Percentiles rank a stretch among this genome's conserved stretches.
These are phyloP conservation scores for Peromyscus nudipes DNA, from an alignment of 2,797 vertebrate genomes.

Conservation along the genomic window DNA sequence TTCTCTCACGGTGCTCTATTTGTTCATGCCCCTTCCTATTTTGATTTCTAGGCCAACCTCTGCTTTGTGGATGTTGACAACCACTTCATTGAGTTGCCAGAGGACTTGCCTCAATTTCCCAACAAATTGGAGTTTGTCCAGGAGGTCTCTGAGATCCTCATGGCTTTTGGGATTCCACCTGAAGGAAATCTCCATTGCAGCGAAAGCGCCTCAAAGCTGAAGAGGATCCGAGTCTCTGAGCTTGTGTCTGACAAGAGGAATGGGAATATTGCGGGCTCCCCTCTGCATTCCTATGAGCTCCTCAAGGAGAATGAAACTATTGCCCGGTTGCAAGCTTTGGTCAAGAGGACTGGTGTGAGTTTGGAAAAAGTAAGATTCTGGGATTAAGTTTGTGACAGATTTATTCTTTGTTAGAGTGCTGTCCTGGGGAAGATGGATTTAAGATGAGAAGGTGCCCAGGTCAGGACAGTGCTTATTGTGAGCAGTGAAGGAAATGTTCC, in stretches of 20 bases:
- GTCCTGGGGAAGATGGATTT: conserved; percentile 28
- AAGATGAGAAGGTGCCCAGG: conserved; percentile 24
- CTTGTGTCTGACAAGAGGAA: conserved; percentile 97
- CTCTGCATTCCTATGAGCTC: conserved; percentile 94
- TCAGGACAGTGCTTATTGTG: conserved; percentile 24
- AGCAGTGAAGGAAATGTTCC: neutral
- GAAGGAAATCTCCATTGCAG: conserved; percentile 95
- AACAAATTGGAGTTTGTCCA: conserved; percentile 99
- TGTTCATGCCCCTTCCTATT: conserved; percentile 69
- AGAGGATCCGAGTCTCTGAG: conserved; percentile 92
- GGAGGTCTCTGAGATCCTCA: conserved; percentile 97
- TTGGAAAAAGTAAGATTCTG: conserved; percentile 94
- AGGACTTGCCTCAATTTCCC: conserved; percentile 98
- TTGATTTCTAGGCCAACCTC: conserved; percentile 94
- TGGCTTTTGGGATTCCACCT: conserved; percentile 95
- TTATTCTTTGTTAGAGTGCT: conserved; percentile 42
- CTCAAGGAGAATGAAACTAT: conserved; percentile 98
- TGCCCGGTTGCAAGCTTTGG: conserved; percentile 96
- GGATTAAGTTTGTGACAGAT: neutral
- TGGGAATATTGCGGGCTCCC: conserved; percentile 95
- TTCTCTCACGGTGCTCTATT: neutral
- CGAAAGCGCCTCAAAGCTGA: conserved; percentile 93
- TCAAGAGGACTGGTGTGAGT: conserved; percentile 98
- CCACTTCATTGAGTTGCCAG: conserved; percentile 98
- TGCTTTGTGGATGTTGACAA: conserved; percentile 99